Base-by-base conservation (phyloP, 1,140 invertebrate species). In the Magallana gigas region DNA sequence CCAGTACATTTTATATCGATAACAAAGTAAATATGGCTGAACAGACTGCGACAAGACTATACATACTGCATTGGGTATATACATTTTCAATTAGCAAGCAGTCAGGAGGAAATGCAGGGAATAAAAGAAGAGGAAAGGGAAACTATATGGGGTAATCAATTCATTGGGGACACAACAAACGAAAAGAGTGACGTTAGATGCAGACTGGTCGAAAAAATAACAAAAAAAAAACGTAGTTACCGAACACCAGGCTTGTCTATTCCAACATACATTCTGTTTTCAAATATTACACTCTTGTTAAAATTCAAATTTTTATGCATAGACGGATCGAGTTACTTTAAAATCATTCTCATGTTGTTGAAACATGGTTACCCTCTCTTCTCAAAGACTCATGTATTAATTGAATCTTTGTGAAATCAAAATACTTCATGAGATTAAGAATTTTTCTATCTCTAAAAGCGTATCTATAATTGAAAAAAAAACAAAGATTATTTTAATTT, bases 221-320 rank as follows among this genome's bases (percentile, higher is more conserved):
- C 18, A 85, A 85, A 71, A 71, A 36, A 5, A 88, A 83, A 88
- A 56, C 57, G 62, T 57, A 62, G 23, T 88, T 90, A 87, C 87
- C 87, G 87, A 88, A 86, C 60, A 85, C 88, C 84, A 48, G 86
- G 88, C 84, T 85, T 87, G 86, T 89, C 86, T 85, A 87, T 87
- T 57, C 88, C 88, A 60, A 83, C 88, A 82, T 89, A 87, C 85
- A 87, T 89, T 89, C 88, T 89, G 85, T 89, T 86, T 83, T 68
- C 58, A 85, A 85, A 88, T 16, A 29, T 29, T 76, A 29, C 18
- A 18, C 18, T 71, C 36, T 23, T 76, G 68, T 76, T 76, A 29
- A 76, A 76, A 48, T 48, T 48, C 36, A 48, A 48, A 4, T 48
- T 48, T 48, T 48, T 48, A 48, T 48, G 36, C 36, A 48, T 4